These are phyloP conservation scores for Elanus axillaris DNA, from an alignment of 2,113 vertebrate species.

Conservation along the genomic window DNA sequence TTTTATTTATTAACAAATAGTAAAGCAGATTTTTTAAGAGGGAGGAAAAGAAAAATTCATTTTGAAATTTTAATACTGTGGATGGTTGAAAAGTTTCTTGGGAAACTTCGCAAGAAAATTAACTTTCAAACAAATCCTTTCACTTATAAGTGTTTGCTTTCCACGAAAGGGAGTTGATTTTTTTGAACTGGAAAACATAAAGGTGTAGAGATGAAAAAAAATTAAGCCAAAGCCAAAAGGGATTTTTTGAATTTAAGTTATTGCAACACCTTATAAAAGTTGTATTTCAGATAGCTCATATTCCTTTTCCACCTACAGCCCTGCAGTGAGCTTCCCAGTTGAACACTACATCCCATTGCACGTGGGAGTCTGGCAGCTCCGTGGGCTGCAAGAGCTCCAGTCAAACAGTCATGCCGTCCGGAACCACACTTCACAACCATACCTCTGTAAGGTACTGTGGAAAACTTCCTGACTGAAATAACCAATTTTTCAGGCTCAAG, in stretches of 20 bases:
- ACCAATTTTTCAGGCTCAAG: not conserved
- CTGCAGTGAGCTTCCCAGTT: not conserved
- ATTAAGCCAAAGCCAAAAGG: not conserved
- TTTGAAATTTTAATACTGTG: not conserved
- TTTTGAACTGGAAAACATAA: not conserved
- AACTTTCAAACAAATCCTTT: not conserved
- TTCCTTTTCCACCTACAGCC: not conserved
- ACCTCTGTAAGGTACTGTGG: not conserved
- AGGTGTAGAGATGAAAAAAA: not conserved
- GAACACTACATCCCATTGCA: not conserved
- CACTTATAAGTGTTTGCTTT: not conserved
- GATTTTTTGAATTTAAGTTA: not conserved
- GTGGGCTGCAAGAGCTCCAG: not conserved
- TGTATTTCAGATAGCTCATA: not conserved
- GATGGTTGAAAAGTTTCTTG: not conserved
- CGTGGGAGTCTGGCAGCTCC: not conserved
- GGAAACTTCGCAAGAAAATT: not conserved
- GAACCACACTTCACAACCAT: not conserved
- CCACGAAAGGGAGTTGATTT: not conserved
- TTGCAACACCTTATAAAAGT: not conserved
- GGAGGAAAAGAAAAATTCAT: not conserved
- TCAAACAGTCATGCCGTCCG: not conserved
- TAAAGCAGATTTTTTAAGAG: not conserved
- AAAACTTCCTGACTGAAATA: not conserved
- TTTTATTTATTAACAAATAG: not conserved